Evolutionary conservation across 2,113 vertebrate genomes (phyloP).

Genomic region (Conger conger): DNA sequence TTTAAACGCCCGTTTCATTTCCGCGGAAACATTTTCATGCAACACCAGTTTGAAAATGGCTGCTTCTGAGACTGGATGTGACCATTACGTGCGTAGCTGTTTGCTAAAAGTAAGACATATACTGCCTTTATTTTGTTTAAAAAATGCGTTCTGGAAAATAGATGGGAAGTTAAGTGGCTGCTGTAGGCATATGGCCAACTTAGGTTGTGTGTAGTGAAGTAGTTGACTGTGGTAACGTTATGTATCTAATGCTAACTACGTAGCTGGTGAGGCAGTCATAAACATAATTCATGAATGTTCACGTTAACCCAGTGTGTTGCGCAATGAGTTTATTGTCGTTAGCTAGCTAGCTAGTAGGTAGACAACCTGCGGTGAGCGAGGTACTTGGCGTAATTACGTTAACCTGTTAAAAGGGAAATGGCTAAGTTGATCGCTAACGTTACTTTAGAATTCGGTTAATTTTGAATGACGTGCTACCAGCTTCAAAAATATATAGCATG

Average conservation of each 20-base stretch:
- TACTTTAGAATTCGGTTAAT: background rate
- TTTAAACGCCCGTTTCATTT: too few relatives aligned
- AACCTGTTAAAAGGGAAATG: background rate
- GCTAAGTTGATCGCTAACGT: background rate
- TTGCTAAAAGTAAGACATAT: constrained; percentile 67
- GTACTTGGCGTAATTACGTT: background rate
- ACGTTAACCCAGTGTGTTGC: too few relatives aligned
- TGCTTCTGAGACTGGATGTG: constrained; percentile 56
- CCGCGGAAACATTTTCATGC: background rate
- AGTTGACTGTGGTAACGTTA: too few relatives aligned
- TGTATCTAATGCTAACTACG: too few relatives aligned
- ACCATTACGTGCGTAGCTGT: constrained; percentile 72
- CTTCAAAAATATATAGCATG: background rate
- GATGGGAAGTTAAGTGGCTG: background rate
- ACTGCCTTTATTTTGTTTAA: background rate
- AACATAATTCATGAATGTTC: too few relatives aligned
- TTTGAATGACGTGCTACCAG: background rate
- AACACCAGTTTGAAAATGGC: constrained; percentile 58
- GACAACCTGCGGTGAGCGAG: too few relatives aligned
- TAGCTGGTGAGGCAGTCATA: too few relatives aligned
- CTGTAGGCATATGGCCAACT: background rate
- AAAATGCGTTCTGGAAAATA: background rate
- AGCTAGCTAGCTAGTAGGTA: too few relatives aligned
- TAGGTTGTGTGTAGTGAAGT: background rate
- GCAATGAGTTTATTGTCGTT: too few relatives aligned